phyloP scores from a whole-genome alignment of 2,888 invertebrate species.

The Linyphia triangularis region DNA sequence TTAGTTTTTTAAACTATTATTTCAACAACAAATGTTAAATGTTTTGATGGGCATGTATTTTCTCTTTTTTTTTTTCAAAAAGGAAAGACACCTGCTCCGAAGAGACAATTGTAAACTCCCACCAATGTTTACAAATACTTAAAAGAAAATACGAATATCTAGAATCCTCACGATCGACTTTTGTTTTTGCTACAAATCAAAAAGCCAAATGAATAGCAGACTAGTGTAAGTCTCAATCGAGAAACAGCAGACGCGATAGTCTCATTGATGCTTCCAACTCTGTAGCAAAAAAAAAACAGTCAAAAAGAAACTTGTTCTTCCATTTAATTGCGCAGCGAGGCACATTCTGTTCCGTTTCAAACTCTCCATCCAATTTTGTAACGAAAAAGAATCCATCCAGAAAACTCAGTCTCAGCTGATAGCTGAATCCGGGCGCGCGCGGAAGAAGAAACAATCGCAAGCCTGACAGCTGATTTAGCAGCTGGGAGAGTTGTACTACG shows the following conservation, averaged over 20 bases:
- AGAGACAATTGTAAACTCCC: too few species aligned
- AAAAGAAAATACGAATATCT: too few species aligned
- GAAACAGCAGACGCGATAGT: background rate
- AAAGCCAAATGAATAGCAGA: too few species aligned
- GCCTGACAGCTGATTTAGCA: constrained; percentile 74
- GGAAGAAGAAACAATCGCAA: constrained; percentile 54
- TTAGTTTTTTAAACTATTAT: too few species aligned
- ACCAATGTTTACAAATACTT: too few species aligned
- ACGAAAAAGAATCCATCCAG: background rate
- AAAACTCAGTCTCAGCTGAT: constrained; percentile 45
- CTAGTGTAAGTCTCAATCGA: too few species aligned
- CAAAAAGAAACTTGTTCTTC: background rate
- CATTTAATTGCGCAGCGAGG: background rate
- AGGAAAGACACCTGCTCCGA: too few species aligned
- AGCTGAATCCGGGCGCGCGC: constrained; percentile 31
- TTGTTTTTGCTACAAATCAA: too few species aligned
- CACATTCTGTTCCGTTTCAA: background rate
- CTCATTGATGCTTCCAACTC: background rate
- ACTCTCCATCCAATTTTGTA: background rate
- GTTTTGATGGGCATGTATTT: too few species aligned
- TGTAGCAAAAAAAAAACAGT: background rate
- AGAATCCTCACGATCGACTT: too few species aligned
- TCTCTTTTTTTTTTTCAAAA: too few species aligned
- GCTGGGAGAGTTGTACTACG: constrained; percentile 72
- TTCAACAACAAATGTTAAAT: too few species aligned